These are phyloP conservation scores for Trichosurus vulpecula DNA, from an alignment of 2,797 vertebrate species.

Conservation along the genomic window DNA sequence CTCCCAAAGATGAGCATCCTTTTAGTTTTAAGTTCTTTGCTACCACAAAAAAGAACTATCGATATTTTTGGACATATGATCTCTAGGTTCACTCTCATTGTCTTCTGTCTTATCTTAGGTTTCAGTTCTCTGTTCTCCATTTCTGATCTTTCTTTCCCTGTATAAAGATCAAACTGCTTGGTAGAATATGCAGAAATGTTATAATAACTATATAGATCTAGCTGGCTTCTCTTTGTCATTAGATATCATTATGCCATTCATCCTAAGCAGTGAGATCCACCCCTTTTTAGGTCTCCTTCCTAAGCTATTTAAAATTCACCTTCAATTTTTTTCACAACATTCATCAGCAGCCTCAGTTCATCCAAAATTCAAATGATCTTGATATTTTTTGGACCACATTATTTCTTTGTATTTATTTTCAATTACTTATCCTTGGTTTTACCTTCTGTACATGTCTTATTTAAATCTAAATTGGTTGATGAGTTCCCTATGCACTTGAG, in stretches of 20 bases:
- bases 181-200: neutral
- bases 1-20: neutral
- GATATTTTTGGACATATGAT: neutral
- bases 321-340: neutral
- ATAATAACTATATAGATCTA: neutral
- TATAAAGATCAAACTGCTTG: neutral
- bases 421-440: neutral
- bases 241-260: neutral
- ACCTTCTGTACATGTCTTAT: neutral
- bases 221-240: neutral
- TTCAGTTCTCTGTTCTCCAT: neutral
- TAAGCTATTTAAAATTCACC: neutral
- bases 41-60: neutral
- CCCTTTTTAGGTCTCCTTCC: neutral
- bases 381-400: neutral
- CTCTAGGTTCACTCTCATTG: neutral
- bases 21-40: neutral
- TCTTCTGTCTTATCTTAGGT: neutral
- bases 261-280: neutral
- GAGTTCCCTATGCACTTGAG: neutral
- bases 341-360: neutral
- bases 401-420: neutral
- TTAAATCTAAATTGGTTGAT: neutral
- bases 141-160: neutral
- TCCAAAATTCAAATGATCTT: neutral